These are phyloP conservation scores for Orussus abietinus DNA, from an alignment of 1,140 invertebrate genomes.

Conservation along the genomic window DNA sequence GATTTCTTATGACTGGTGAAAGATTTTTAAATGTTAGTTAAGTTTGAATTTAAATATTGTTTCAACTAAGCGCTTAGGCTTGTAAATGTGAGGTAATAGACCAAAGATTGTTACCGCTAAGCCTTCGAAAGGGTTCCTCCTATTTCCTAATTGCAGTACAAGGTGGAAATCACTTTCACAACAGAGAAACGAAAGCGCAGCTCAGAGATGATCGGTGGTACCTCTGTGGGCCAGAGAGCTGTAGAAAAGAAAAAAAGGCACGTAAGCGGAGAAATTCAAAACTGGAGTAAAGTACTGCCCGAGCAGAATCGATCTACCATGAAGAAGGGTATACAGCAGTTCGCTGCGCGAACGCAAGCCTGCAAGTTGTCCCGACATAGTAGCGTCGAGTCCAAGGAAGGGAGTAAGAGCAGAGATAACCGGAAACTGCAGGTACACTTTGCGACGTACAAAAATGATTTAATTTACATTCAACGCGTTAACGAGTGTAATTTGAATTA, in stretches of 20 bases:
- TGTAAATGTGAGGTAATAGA: background rate
- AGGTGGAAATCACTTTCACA: conserved; percentile 27
- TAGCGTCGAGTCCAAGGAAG: conserved; percentile 13
- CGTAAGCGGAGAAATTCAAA: conserved; percentile 11
- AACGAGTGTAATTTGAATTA: background rate
- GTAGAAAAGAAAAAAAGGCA: conserved; percentile 16
- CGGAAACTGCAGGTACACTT: conserved; percentile 13
- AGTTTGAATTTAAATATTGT: background rate
- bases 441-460: background rate
- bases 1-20: conserved; percentile 1
- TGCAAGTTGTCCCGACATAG: conserved; percentile 14
- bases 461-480: background rate
- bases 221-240: conserved; percentile 15
- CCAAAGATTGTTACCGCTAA: background rate
- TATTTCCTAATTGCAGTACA: conserved; percentile 17
- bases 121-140: conserved; percentile 15
- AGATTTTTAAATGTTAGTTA: background rate
- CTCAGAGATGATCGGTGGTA: conserved; percentile 17
- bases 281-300: conserved; percentile 22
- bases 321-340: conserved; percentile 21
- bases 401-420: conserved; percentile 9
- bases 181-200: conserved; percentile 20
- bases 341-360: background rate
- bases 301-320: conserved; percentile 24
- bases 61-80: background rate